A percentile compares a stretch with the other conserved stretches of the same genome.
phyloP scores from a whole-genome alignment of 2,113 vertebrate genomes.

The Electrona antarctica region DNA sequence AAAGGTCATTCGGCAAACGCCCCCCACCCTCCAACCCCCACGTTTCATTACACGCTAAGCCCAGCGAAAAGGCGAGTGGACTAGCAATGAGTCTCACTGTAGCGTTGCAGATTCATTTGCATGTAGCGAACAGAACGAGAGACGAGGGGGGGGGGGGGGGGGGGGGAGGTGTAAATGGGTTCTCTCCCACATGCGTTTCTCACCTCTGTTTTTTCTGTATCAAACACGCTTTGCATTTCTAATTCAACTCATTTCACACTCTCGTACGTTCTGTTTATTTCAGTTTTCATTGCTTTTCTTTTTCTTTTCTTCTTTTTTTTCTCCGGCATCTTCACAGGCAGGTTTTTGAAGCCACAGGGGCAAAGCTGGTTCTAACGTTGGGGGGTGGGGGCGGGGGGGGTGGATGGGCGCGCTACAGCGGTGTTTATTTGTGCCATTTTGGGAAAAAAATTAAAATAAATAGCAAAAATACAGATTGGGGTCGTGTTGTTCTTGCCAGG shows the following conservation, averaged over 20 bases:
- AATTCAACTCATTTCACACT: slow-evolving; percentile 17
- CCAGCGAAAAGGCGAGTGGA: slow-evolving; percentile 57
- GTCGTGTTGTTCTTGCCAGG: not conserved
- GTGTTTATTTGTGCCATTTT: slow-evolving; percentile 48
- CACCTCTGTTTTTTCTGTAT: slow-evolving; percentile 57
- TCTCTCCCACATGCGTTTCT: slow-evolving; percentile 46
- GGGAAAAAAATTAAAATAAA: too few relatives aligned
- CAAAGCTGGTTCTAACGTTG: too few relatives aligned
- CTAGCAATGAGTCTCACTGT: slow-evolving; percentile 69
- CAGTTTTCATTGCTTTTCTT: not conserved
- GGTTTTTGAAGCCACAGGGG: too few relatives aligned
- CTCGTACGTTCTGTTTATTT: not conserved
- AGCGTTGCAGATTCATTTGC: slow-evolving; percentile 58
- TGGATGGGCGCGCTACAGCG: too few relatives aligned
- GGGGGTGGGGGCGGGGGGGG: too few relatives aligned
- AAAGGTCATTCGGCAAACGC: slow-evolving; percentile 73
- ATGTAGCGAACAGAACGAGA: slow-evolving; percentile 40
- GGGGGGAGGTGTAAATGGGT: slow-evolving; percentile 62
- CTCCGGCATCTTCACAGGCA: slow-evolving; percentile 3
- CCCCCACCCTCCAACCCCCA: slow-evolving; percentile 8
- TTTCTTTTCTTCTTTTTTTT: not conserved
- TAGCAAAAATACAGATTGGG: slow-evolving; percentile 48
- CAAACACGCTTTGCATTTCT: slow-evolving; percentile 45
- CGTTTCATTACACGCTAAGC: slow-evolving; percentile 73
- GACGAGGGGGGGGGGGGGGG: slow-evolving; percentile 19